Conservation (phyloP, 2,113 vertebrate genomes). For the Peromyscus maniculatus region DNA sequence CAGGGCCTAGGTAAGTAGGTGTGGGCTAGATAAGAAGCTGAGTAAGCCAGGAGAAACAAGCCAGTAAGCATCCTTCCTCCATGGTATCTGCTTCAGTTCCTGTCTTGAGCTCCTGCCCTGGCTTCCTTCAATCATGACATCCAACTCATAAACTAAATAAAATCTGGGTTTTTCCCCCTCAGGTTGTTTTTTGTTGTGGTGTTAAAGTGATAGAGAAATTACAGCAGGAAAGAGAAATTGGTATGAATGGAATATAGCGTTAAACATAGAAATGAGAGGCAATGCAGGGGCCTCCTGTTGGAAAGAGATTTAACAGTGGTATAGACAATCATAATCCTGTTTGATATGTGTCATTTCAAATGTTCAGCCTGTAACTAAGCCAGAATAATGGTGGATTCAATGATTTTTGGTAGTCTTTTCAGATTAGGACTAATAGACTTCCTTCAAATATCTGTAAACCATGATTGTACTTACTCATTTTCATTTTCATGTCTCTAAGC, state of each 20-base stretch:
- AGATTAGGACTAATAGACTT: background rate
- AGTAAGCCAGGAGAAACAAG: background rate
- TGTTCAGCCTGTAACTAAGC: background rate
- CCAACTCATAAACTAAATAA: background rate
- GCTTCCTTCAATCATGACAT: background rate
- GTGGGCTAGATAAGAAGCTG: background rate
- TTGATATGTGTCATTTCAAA: background rate
- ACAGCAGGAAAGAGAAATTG: background rate
- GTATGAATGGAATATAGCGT: background rate
- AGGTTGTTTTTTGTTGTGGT: background rate
- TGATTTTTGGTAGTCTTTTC: background rate
- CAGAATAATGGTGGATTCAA: background rate
- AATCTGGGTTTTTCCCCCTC: background rate
- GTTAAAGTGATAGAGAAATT: background rate
- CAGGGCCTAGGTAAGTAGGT: background rate
- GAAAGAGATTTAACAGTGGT: background rate
- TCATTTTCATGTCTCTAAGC: slow-evolving; percentile 58
- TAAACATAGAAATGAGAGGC: background rate
- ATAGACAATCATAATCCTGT: background rate
- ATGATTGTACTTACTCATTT: background rate
- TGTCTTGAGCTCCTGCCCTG: background rate
- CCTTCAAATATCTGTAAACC: slow-evolving; percentile 1
- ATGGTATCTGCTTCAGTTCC: background rate
- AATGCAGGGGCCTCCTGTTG: background rate
- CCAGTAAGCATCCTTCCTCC: background rate